Percentiles rank a stretch among this genome's conserved stretches.
Evolutionary conservation across 2,888 invertebrate genomes (phyloP).

Genomic region (Camponotus fellah): DNA sequence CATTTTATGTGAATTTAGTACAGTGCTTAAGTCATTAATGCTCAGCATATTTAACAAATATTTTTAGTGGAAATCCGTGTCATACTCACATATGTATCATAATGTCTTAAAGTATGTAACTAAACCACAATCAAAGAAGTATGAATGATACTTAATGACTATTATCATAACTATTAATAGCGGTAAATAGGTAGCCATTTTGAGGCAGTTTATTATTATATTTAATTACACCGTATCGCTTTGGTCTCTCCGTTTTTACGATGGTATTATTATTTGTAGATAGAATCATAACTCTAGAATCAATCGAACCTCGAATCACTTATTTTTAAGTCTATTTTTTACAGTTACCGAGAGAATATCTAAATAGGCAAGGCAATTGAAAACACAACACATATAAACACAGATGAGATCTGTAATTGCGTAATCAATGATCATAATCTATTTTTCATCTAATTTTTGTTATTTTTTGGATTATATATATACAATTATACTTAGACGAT

Average conservation of each 20-base stretch:
- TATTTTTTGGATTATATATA: slow-evolving; percentile 22
- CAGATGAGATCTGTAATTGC: slow-evolving; percentile 38
- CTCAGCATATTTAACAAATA: slow-evolving; percentile 84
- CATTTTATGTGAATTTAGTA: slow-evolving; percentile 80
- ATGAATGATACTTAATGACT: slow-evolving; percentile 82
- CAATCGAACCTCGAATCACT: slow-evolving; percentile 54
- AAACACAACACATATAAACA: slow-evolving; percentile 27
- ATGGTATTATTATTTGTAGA: slow-evolving; percentile 83
- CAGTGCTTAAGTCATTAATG: slow-evolving; percentile 82
- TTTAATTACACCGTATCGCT: slow-evolving; percentile 78
- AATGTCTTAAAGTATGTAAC: slow-evolving; percentile 80
- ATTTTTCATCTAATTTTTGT: slow-evolving; percentile 21
- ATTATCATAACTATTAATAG: slow-evolving; percentile 76
- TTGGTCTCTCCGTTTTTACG: slow-evolving; percentile 68
- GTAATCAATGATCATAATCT: slow-evolving; percentile 8
- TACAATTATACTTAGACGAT: neutral
- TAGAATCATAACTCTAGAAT: slow-evolving; percentile 66
- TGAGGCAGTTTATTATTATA: slow-evolving; percentile 80
- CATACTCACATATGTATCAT: slow-evolving; percentile 84
- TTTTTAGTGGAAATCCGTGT: slow-evolving; percentile 84
- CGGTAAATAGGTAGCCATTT: slow-evolving; percentile 80
- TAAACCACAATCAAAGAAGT: slow-evolving; percentile 82
- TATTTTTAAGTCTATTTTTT: slow-evolving; percentile 69
- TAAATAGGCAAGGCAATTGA: slow-evolving; percentile 64
- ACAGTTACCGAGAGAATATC: slow-evolving; percentile 74